These are phyloP conservation scores for Apotomis capreana DNA, from an alignment of 2,888 invertebrate species.

Conservation along the genomic window DNA sequence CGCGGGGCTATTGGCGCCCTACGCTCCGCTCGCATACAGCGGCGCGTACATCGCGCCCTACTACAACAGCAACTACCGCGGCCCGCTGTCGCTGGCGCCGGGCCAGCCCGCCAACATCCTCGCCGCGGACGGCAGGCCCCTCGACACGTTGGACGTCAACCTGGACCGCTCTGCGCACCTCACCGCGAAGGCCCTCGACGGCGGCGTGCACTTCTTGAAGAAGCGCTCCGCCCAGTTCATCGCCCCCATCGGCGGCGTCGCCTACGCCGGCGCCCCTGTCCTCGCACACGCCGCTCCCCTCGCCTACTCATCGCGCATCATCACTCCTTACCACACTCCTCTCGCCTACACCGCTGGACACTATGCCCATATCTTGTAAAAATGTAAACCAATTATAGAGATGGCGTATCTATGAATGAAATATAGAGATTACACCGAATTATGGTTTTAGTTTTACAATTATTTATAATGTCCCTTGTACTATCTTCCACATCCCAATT, in stretches of 20 bases:
- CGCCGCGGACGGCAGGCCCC: conserved; percentile 72
- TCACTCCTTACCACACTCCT: conserved; percentile 45
- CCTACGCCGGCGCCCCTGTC: conserved; percentile 44
- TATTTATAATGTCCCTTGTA: too few species aligned
- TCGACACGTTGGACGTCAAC: conserved; percentile 76
- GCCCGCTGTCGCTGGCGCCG: conserved; percentile 73
- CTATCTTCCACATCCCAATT: too few species aligned
- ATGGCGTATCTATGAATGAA: neutral
- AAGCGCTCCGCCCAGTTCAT: conserved; percentile 50
- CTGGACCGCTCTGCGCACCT: conserved; percentile 73
- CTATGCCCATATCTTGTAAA: conserved; percentile 45
- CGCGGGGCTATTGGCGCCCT: conserved; percentile 58
- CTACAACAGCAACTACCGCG: conserved; percentile 66
- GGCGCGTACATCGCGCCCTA: conserved; percentile 56
- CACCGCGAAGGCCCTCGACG: conserved; percentile 66
- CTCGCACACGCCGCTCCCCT: conserved; percentile 45
- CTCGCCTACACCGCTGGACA: conserved; percentile 59
- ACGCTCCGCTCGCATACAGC: conserved; percentile 47
- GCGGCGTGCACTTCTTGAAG: conserved; percentile 65
- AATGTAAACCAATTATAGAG: neutral
- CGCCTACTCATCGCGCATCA: conserved; percentile 49
- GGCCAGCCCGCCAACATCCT: conserved; percentile 75
- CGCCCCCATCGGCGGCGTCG: conserved; percentile 44
- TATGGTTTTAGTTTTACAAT: neutral
- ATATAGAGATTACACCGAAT: neutral